Conservation (phyloP, 2,113 vertebrate species). For the Microcebus lehilahytsara region DNA sequence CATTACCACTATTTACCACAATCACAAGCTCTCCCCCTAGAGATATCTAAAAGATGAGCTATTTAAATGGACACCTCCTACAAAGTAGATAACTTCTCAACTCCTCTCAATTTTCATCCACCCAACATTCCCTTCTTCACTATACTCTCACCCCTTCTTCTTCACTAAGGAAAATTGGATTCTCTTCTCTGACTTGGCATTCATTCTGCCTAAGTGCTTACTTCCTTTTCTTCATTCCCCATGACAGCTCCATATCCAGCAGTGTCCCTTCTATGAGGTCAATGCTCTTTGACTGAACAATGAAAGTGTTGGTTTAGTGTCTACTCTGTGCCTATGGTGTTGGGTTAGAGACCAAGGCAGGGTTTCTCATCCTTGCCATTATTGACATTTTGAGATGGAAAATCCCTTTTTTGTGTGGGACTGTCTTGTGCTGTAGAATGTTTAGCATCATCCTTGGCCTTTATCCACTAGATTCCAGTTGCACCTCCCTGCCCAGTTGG, state of each 20-base stretch:
- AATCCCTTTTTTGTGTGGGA: not conserved
- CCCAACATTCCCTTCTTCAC: not conserved
- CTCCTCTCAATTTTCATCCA: not conserved
- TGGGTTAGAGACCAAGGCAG: not conserved
- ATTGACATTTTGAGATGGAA: not conserved
- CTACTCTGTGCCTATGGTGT: not conserved
- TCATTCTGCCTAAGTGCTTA: not conserved
- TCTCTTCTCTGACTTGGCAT: not conserved
- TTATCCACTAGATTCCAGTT: not conserved
- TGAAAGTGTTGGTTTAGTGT: not conserved
- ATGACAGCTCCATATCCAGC: not conserved
- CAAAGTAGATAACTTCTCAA: constrained; percentile 14
- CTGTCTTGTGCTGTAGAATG: not conserved
- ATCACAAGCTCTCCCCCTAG: not conserved
- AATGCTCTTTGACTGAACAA: constrained; percentile 35
- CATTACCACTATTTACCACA: not conserved
- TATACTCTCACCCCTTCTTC: not conserved
- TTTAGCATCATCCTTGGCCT: not conserved
- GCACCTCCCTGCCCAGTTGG: not conserved
- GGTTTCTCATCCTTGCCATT: not conserved
- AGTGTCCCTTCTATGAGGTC: not conserved
- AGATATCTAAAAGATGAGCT: not conserved
- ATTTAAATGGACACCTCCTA: constrained; percentile 11
- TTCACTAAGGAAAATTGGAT: not conserved
- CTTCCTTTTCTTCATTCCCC: not conserved